Conservation (phyloP, 2,888 invertebrate species). For the Brachylomia viminalis region DNA sequence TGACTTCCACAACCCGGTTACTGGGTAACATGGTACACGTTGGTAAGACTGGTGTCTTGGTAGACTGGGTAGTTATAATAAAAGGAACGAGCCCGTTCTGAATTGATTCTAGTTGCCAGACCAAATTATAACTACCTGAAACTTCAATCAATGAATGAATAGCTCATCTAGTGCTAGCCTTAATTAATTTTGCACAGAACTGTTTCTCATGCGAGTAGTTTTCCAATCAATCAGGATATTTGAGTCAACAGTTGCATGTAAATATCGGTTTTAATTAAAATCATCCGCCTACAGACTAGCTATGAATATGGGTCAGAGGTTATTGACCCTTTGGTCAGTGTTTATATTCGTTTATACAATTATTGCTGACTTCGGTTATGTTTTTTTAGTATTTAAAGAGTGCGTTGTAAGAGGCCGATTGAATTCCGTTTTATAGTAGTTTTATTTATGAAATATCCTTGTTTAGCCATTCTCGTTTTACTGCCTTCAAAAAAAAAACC, state of each 20-base stretch:
- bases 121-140: background rate
- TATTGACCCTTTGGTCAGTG: constrained; percentile 4
- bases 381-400: background rate
- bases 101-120: background rate
- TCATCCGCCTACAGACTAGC: constrained; percentile 12
- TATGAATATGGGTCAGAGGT: constrained; percentile 18
- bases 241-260: constrained; percentile 53
- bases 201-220: constrained; percentile 29
- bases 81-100: too few relatives aligned
- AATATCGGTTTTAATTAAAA: constrained; percentile 59
- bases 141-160: background rate
- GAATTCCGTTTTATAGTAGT: too few relatives aligned
- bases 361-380: too few relatives aligned
- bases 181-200: background rate
- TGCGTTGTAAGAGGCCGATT: too few relatives aligned
- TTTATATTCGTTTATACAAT: background rate
- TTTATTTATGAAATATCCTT: too few relatives aligned
- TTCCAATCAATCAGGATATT: constrained; percentile 53
- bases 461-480: too few relatives aligned
- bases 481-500: too few relatives aligned
- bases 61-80: background rate
- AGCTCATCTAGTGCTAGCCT: background rate
- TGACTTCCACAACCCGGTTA: background rate
- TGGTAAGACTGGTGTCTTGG: background rate
- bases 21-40: background rate